Conservation (phyloP, 2,113 vertebrate species). For the Aldabrachelys gigantea region DNA sequence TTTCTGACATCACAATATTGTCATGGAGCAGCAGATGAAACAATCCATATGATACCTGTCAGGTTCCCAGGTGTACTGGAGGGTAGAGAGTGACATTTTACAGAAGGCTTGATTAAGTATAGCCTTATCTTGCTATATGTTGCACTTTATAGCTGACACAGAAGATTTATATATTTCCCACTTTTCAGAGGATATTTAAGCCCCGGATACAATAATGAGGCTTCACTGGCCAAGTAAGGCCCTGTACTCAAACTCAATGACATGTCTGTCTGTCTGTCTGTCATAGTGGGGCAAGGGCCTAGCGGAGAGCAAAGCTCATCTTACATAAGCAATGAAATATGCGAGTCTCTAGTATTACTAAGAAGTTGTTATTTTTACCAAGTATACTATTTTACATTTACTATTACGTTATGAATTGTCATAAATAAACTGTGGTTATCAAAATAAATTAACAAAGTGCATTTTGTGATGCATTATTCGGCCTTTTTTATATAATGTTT, state of each 20-base stretch:
- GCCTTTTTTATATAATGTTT: neutral
- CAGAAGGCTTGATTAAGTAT: fast-evolving
- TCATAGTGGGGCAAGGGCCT: neutral
- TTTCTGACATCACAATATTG: neutral
- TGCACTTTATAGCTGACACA: neutral
- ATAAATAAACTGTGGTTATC: slow-evolving; percentile 29
- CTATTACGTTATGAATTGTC: slow-evolving; percentile 19
- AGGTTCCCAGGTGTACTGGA: neutral
- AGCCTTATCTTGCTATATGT: fast-evolving
- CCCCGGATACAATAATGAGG: fast-evolving
- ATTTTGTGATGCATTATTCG: slow-evolving; percentile 10
- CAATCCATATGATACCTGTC: neutral
- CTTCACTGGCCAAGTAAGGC: fast-evolving
- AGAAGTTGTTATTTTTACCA: neutral
- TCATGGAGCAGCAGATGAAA: neutral
- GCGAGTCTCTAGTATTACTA: neutral
- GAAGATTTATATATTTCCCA: fast-evolving
- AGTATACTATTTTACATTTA: neutral
- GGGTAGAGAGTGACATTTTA: fast-evolving
- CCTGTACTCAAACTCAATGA: fast-evolving
- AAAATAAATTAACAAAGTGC: slow-evolving; percentile 7
- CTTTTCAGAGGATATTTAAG: neutral
- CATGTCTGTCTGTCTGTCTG: fast-evolving
- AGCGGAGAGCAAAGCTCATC: neutral
- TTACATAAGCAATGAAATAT: fast-evolving